These are phyloP conservation scores for Gallinago undulata DNA, from an alignment of 2,113 vertebrate genomes.

Conservation along the genomic window DNA sequence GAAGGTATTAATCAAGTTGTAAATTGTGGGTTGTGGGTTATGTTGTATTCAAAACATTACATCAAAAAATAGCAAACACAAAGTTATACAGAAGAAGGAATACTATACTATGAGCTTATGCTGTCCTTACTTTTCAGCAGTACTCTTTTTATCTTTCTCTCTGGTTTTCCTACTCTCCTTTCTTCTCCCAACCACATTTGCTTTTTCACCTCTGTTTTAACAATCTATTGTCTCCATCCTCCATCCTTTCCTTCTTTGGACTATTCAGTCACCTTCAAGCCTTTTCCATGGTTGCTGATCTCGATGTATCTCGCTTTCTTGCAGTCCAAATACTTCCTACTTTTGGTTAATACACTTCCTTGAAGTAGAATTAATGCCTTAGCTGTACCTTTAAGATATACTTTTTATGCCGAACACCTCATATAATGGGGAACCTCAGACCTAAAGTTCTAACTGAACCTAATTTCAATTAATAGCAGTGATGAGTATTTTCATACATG, in stretches of 20 bases:
- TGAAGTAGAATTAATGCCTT: neutral
- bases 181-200: neutral
- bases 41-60: neutral
- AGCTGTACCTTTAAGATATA: neutral
- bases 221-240: neutral
- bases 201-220: neutral
- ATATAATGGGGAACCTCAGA: neutral
- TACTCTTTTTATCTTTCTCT: neutral
- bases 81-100: neutral
- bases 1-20: neutral
- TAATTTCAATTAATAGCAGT: neutral
- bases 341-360: neutral
- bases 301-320: neutral
- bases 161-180: neutral
- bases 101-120: neutral
- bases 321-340: neutral
- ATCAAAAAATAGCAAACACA: neutral
- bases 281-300: neutral
- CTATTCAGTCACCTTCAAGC: neutral
- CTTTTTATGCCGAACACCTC: neutral
- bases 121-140: neutral
- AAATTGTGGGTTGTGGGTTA: neutral
- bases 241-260: neutral
- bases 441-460: neutral
- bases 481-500: neutral